These are phyloP conservation scores for Vidua chalybeata DNA, from an alignment of 2,113 vertebrate genomes.

Conservation along the genomic window DNA sequence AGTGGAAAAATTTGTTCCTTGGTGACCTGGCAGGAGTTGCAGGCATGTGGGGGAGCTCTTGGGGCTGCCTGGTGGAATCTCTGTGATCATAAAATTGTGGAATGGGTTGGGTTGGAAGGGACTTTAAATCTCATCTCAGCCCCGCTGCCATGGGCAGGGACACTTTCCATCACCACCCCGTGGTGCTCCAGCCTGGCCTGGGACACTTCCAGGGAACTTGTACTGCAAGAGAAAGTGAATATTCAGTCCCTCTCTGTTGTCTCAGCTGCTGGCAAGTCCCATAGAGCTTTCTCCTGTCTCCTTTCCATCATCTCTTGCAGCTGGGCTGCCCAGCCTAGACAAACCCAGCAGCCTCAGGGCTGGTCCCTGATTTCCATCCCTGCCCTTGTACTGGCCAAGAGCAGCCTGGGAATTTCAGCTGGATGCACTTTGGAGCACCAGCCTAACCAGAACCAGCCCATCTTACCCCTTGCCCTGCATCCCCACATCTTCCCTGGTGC, in stretches of 20 bases:
- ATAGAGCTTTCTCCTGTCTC: too few species aligned
- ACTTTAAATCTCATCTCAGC: background rate
- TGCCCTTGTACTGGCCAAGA: background rate
- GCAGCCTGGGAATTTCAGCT: background rate
- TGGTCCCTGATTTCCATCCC: background rate
- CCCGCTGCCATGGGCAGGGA: background rate
- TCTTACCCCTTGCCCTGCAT: background rate
- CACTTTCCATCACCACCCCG: background rate
- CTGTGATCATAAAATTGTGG: rapidly evolving
- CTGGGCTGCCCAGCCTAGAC: background rate
- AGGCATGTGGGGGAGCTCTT: background rate
- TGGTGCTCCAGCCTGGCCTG: background rate
- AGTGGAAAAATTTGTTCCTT: background rate
- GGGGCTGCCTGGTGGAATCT: background rate
- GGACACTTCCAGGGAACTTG: too few species aligned
- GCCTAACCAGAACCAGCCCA: background rate
- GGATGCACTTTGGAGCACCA: background rate
- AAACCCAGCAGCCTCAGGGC: background rate
- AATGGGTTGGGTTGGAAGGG: background rate
- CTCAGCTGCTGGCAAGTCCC: too few species aligned
- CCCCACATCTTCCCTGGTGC: background rate
- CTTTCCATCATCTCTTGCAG: background rate
- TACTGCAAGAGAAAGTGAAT: too few species aligned
- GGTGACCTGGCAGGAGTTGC: background rate
- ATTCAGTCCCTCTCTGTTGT: too few species aligned